These are phyloP conservation scores for Polyommatus icarus DNA, from an alignment of 2,888 invertebrate species.

Conservation along the genomic window DNA sequence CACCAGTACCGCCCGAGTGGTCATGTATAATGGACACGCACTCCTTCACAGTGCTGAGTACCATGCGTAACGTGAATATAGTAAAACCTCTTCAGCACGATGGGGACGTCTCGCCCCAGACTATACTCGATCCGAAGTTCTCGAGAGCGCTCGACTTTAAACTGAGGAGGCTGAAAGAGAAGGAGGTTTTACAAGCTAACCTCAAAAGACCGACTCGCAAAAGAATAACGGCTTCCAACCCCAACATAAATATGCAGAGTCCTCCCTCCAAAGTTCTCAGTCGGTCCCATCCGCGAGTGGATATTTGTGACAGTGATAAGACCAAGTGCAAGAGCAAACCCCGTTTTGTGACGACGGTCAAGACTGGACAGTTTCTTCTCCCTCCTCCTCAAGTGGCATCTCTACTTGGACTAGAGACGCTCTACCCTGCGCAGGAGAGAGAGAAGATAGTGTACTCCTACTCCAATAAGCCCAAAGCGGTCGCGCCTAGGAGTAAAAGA, in stretches of 20 bases:
- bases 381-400: constrained; percentile 87
- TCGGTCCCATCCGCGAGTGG: constrained; percentile 60
- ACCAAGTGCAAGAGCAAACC: constrained; percentile 56
- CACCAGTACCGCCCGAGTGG: constrained; percentile 29
- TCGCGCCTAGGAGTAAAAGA: constrained; percentile 55
- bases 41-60: constrained; percentile 61
- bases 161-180: constrained; percentile 84
- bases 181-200: constrained; percentile 68
- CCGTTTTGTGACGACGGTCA: constrained; percentile 90
- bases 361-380: constrained; percentile 87
- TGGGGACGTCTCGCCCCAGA: constrained; percentile 46
- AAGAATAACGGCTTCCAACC: constrained; percentile 62
- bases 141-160: constrained; percentile 87
- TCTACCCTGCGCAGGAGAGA: constrained; percentile 58
- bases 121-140: constrained; percentile 79
- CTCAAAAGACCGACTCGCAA: constrained; percentile 59
- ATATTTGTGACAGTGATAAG: constrained; percentile 48
- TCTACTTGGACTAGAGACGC: constrained; percentile 80
- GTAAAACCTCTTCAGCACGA: constrained; percentile 62
- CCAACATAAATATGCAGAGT: constrained; percentile 79
- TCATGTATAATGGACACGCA: constrained; percentile 57
- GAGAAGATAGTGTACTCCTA: constrained; percentile 82
- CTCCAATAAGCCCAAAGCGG: constrained; percentile 82
- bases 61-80: constrained; percentile 53
- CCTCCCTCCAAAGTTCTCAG: constrained; percentile 48